These are phyloP conservation scores for Aphrocallistes beatrix DNA, from an alignment of 37 sponge, comb jelly and placozoan genomes.

Conservation along the genomic window DNA sequence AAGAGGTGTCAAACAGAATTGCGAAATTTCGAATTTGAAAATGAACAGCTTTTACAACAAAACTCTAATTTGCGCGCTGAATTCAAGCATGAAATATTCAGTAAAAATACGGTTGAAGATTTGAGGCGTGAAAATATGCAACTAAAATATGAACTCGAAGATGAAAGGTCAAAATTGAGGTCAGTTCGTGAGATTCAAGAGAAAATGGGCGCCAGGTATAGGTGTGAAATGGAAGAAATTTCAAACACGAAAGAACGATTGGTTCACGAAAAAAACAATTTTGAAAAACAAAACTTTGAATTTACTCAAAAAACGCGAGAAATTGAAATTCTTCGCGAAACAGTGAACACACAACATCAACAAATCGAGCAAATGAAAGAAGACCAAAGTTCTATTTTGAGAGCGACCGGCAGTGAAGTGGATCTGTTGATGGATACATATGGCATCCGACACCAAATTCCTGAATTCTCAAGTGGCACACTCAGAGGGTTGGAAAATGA, in stretches of 20 bases:
- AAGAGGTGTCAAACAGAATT: neutral
- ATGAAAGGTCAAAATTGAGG: neutral
- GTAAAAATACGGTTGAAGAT: neutral
- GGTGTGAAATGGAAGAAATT: neutral
- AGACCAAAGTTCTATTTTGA: neutral
- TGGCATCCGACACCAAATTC: neutral
- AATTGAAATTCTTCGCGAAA: neutral
- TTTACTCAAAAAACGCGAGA: neutral
- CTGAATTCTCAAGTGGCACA: slow-evolving; percentile 1
- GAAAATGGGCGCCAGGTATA: neutral
- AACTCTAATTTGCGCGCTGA: neutral
- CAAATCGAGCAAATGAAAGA: neutral
- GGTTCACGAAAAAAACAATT: neutral
- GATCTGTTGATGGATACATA: neutral
- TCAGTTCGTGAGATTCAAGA: neutral
- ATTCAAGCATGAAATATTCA: neutral
- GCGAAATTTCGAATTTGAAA: neutral
- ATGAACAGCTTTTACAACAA: neutral
- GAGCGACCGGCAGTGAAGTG: neutral
- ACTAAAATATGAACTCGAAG: neutral
- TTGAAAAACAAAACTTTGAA: neutral
- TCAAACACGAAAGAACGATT: neutral
- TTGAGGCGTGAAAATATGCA: neutral
- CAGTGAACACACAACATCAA: neutral
- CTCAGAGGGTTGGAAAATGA: neutral